Evolutionary conservation across 2,888 invertebrate genomes (phyloP).

Genomic region (Odontothrips loti): DNA sequence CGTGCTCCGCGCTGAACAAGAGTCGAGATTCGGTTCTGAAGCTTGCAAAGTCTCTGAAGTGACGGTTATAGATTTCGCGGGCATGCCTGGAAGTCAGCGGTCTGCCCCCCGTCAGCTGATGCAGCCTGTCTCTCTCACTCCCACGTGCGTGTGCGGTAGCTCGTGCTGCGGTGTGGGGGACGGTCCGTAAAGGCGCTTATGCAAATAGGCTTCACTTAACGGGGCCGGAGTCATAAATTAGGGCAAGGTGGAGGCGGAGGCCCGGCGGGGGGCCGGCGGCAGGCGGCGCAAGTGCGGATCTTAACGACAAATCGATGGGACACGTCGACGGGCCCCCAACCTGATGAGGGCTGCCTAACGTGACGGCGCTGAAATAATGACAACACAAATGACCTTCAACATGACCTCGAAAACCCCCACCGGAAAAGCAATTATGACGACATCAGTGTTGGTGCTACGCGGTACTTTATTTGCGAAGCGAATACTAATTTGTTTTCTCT

Average conservation of each 20-base stretch:
- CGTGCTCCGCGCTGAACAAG: too few relatives aligned
- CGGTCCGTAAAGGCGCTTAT: not conserved
- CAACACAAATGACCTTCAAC: too few relatives aligned
- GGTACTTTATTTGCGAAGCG: not conserved
- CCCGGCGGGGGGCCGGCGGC: not conserved
- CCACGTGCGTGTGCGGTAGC: too few relatives aligned
- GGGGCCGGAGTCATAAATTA: not conserved
- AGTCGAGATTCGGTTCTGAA: too few relatives aligned
- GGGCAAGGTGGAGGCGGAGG: not conserved
- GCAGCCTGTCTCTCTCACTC: too few relatives aligned
- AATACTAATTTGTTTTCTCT: not conserved
- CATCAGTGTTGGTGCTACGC: not conserved
- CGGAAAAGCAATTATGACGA: not conserved
- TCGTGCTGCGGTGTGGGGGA: too few relatives aligned
- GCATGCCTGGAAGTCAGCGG: too few relatives aligned
- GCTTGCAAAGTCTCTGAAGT: too few relatives aligned
- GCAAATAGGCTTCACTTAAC: not conserved
- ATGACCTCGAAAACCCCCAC: not conserved
- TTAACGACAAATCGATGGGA: constrained; percentile 6
- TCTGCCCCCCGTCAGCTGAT: too few relatives aligned
- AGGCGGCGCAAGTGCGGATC: not conserved
- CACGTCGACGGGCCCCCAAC: not conserved
- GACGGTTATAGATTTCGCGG: too few relatives aligned
- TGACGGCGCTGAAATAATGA: too few relatives aligned
- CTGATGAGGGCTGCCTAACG: not conserved